phyloP scores from a whole-genome alignment of 2,113 vertebrate genomes.

The Carettochelys insculpta region DNA sequence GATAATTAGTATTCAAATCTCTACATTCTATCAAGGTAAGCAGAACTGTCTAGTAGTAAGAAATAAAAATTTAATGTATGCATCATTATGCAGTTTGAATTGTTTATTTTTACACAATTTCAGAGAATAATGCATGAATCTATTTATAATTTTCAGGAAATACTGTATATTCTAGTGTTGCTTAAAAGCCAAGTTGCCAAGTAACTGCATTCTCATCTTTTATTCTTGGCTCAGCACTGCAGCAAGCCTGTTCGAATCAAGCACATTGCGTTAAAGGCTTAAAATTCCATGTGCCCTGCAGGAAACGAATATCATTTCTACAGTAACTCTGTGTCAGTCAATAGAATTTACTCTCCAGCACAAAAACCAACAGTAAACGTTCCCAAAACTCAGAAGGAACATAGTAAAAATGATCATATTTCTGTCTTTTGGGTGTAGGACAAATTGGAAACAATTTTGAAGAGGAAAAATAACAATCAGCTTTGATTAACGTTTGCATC shows the following conservation, averaged over 20 bases:
- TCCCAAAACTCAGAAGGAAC: neutral
- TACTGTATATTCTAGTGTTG: neutral
- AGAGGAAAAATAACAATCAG: neutral
- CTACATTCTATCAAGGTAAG: no score
- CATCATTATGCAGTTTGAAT: neutral
- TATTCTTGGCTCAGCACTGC: neutral
- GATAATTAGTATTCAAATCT: no score
- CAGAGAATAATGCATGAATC: neutral
- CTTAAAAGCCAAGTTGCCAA: neutral
- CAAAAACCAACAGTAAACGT: neutral
- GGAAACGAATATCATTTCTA: neutral
- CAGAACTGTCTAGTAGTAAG: neutral
- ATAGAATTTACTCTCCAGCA: neutral
- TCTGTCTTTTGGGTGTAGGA: neutral
- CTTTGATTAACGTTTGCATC: neutral
- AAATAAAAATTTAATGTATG: neutral
- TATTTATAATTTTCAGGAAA: constrained; percentile 1
- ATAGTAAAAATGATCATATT: neutral
- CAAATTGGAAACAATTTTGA: neutral
- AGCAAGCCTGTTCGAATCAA: neutral
- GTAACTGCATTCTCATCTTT: neutral
- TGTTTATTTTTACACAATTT: neutral
- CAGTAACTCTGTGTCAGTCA: neutral
- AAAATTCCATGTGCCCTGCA: neutral
- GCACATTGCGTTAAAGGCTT: neutral